These are phyloP conservation scores for Cossypha dichroa DNA, from an alignment of 2,797 vertebrate genomes.

Conservation along the genomic window DNA sequence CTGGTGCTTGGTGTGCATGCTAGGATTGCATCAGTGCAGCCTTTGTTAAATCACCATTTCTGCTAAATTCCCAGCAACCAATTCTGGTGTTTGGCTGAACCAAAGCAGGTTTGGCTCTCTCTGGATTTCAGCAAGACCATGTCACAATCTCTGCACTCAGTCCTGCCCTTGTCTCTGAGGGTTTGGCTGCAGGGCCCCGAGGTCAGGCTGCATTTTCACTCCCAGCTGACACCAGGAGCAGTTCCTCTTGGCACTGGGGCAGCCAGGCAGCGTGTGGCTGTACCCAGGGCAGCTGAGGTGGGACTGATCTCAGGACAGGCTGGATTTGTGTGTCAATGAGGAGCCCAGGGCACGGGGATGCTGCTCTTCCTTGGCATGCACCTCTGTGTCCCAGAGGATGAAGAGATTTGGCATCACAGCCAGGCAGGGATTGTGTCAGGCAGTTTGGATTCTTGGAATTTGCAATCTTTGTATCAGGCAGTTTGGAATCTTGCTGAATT, in stretches of 20 bases:
- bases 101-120: not conserved
- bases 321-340: not conserved
- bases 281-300: not conserved
- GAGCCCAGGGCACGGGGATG: not conserved
- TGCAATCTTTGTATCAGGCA: no score
- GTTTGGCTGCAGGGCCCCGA: not conserved
- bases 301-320: not conserved
- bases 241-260: not conserved
- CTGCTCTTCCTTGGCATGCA: not conserved
- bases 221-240: not conserved
- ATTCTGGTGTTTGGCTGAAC: not conserved
- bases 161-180: not conserved
- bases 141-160: fast-evolving
- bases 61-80: not conserved
- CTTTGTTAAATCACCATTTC: not conserved
- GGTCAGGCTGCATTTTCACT: not conserved
- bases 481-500: not conserved
- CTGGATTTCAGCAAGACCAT: not conserved
- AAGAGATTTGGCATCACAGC: not conserved
- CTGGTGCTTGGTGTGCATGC: not conserved
- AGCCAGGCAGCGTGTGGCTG: not conserved
- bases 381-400: not conserved
- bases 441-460: no score
- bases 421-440: fast-evolving
- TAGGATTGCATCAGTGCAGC: not conserved